Conservation (phyloP, 2,113 vertebrate genomes). For the Campylomormyrus numenius region DNA sequence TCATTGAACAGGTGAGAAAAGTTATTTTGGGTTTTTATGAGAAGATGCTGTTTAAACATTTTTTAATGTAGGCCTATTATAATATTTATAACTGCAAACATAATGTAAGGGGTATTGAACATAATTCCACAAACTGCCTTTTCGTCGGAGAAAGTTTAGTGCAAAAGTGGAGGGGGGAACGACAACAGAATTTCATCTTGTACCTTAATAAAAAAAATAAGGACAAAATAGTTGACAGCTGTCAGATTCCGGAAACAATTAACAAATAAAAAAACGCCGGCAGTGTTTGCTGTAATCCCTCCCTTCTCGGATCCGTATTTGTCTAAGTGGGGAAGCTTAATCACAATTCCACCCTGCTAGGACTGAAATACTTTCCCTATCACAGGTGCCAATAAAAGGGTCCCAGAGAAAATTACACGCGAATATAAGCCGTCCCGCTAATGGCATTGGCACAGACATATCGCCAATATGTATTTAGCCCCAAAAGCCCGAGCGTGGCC, state of each 20-base stretch:
- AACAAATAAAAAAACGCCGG: not conserved
- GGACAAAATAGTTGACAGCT: not conserved
- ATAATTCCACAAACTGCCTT: not conserved
- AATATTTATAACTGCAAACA: not conserved
- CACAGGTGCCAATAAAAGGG: constrained; percentile 57
- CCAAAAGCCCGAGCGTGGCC: constrained; percentile 36
- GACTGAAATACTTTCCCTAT: constrained; percentile 52
- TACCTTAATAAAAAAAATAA: not conserved
- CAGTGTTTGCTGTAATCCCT: not conserved
- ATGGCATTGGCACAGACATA: constrained; percentile 58
- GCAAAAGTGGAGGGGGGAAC: not conserved
- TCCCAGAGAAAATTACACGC: constrained; percentile 50
- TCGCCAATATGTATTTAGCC: constrained; percentile 57
- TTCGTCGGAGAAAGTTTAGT: not conserved
- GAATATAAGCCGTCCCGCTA: constrained; percentile 58
- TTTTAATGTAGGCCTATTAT: not conserved
- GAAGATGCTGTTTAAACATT: not conserved
- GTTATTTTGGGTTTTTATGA: not conserved
- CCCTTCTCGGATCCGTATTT: not conserved
- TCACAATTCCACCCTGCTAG: constrained; percentile 42
- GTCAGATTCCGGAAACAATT: not conserved
- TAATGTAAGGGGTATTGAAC: not conserved
- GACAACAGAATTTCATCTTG: not conserved
- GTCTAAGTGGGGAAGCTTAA: constrained; percentile 16
- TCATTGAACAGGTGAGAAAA: not conserved